A percentile compares a stretch with the other conserved stretches of the same genome.
phyloP scores from a whole-genome alignment of 1,140 invertebrate genomes.

The Drosophila saltans region DNA sequence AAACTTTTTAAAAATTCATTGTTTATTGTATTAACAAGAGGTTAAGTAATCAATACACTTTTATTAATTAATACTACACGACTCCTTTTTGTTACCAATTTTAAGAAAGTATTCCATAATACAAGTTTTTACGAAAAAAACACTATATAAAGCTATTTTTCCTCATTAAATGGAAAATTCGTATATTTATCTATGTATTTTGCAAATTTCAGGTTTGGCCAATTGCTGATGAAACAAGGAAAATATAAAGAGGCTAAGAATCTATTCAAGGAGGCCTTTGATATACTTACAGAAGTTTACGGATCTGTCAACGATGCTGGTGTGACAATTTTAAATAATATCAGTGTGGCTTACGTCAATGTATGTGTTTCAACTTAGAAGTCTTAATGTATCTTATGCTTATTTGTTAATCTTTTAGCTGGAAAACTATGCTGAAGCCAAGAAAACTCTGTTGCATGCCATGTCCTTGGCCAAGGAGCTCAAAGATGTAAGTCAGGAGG shows the following conservation, averaged over 20 bases:
- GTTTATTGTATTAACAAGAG: no score
- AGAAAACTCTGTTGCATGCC: constrained; percentile 89
- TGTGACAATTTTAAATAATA: constrained; percentile 92
- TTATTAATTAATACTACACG: no score
- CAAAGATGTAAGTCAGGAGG: constrained; percentile 87
- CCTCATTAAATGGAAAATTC: not conserved
- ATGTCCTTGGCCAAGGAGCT: constrained; percentile 87
- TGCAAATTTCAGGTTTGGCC: constrained; percentile 90
- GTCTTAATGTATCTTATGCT: not conserved
- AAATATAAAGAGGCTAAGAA: constrained; percentile 87
- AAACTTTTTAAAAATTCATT: no score
- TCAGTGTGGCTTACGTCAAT: constrained; percentile 89
- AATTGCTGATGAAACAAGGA: constrained; percentile 88
- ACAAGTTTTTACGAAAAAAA: no score
- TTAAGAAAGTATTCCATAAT: no score
- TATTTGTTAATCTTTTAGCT: constrained; percentile 70
- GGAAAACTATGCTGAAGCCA: constrained; percentile 88
- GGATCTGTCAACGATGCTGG: constrained; percentile 89
- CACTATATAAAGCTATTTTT: no score
- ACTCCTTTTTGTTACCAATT: no score
- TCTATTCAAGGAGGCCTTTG: constrained; percentile 88
- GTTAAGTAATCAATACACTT: no score
- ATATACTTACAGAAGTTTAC: constrained; percentile 87
- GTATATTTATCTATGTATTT: not conserved
- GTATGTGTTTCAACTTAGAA: constrained; percentile 37